These are phyloP conservation scores for Penaeus vannamei DNA, from an alignment of 1,140 invertebrate species.

Conservation along the genomic window DNA sequence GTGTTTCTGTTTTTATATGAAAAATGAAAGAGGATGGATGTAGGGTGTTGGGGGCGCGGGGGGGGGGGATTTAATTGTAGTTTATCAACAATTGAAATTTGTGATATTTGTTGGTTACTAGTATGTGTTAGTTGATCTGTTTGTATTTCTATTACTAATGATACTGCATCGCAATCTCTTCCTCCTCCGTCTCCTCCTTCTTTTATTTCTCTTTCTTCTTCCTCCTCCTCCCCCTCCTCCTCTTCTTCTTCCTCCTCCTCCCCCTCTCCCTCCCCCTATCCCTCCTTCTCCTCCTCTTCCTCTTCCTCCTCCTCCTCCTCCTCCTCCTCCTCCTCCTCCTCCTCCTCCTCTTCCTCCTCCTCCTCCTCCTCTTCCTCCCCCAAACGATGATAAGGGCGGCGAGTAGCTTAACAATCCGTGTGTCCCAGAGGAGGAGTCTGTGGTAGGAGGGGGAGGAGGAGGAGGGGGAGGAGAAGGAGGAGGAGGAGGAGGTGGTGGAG, in stretches of 20 bases:
- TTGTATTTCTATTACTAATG: not conserved
- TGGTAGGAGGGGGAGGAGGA: not conserved
- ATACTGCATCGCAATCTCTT: too few relatives aligned
- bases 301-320: not conserved
- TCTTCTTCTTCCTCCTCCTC: not conserved
- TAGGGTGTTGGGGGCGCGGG: too few relatives aligned
- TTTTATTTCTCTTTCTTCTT: not conserved
- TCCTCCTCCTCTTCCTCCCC: not conserved
- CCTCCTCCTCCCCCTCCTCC: not conserved
- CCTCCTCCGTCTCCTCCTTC: not conserved
- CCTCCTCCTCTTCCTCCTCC: slow-evolving; percentile 5
- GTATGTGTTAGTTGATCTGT: not conserved
- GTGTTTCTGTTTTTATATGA: too few relatives aligned
- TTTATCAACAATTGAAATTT: too few relatives aligned
- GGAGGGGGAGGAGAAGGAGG: not conserved
- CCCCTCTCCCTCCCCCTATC: not conserved
- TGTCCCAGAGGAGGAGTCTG: too few relatives aligned
- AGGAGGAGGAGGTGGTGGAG: too few relatives aligned
- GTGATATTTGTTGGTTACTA: too few relatives aligned
- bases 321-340: not conserved
- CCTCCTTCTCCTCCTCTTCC: not conserved
- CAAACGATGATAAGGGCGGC: not conserved
- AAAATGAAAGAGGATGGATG: too few relatives aligned
- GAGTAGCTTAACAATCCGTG: not conserved
- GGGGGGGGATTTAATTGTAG: too few relatives aligned